Conservation (phyloP, 2,888 invertebrate species). For the Volucella inanis region DNA sequence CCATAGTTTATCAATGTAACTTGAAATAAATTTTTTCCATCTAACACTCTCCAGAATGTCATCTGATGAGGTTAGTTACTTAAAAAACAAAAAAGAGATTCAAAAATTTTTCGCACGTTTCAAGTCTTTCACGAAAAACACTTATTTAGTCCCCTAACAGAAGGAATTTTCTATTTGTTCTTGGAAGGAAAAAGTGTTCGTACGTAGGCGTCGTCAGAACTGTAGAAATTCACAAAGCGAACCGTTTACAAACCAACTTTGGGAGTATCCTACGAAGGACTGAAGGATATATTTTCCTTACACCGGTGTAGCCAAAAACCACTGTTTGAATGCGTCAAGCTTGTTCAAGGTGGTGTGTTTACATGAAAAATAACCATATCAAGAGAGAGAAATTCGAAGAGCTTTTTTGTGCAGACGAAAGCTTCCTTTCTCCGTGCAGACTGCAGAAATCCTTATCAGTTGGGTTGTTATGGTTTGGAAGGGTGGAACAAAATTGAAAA, state of each 20-base stretch:
- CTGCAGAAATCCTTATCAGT: slow-evolving; percentile 57
- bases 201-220: slow-evolving; percentile 17
- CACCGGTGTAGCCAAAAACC: neutral
- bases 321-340: slow-evolving; percentile 43
- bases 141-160: too few species aligned
- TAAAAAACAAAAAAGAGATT: neutral
- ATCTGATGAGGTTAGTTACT: slow-evolving; percentile 41
- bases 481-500: slow-evolving; percentile 53
- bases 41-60: slow-evolving; percentile 37
- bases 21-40: slow-evolving; percentile 40
- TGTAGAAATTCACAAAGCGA: neutral
- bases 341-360: slow-evolving; percentile 41
- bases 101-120: neutral
- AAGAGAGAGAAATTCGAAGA: neutral
- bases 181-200: neutral
- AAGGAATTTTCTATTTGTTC: slow-evolving; percentile 29
- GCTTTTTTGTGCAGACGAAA: slow-evolving; percentile 46
- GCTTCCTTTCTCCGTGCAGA: slow-evolving; percentile 48
- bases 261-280: slow-evolving; percentile 56
- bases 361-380: slow-evolving; percentile 20
- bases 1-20: slow-evolving; percentile 49
- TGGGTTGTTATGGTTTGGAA: slow-evolving; percentile 45
- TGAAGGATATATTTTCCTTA: slow-evolving; percentile 20
- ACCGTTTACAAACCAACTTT: slow-evolving; percentile 37
- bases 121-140: too few species aligned